Base-by-base conservation (phyloP, 2,888 invertebrate species). In the Mylabris sibirica region DNA sequence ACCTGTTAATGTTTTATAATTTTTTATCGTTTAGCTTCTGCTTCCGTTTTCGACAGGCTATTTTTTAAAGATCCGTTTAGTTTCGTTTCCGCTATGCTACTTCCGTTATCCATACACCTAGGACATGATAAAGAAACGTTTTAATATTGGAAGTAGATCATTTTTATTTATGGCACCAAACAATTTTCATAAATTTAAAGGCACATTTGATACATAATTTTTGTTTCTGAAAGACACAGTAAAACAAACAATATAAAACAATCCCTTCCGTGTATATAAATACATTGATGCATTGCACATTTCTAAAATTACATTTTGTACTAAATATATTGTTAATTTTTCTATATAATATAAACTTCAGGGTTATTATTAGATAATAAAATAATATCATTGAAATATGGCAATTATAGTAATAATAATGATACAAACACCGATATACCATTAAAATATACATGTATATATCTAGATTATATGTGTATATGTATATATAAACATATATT, bases 391-490 rank as follows among this genome's bases (percentile, higher is more conserved):
- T 22, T 57, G 14, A 57, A 57, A 57, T 12, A 24, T 57, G 57
- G 57, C 57, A 57, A 57, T 22, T 17, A 44, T n/a, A n/a, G n/a
- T n/a, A n/a, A 11, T 53, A 53, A 6, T 20, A 49, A 49, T 17
- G 17, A 49, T 49, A 53, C n/a, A 44, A 24, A 57, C 57, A 57
- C 57, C 57, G 12, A 57, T 57, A 57, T 12, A 57, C 57, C 24
- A 57, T 57, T 5, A 44, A 44, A 49, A 9, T 49, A 49, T 6
- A 44, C 41, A n/a, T 41, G 1, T 1, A 20, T 12, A 53, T 11
- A 53, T 20, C 2, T 24, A 24, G 57, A 57, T 22, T 12, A 24
- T 57, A 24, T 24, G 9, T 49, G n/a, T n/a, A n/a, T n/a, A n/a
- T n/a, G n/a, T n/a, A n/a, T n/a, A n/a, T n/a, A n/a, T n/a, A n/a